Base-by-base conservation (phyloP, 1,140 invertebrate genomes). In the Anagrus nilaparvatae region DNA sequence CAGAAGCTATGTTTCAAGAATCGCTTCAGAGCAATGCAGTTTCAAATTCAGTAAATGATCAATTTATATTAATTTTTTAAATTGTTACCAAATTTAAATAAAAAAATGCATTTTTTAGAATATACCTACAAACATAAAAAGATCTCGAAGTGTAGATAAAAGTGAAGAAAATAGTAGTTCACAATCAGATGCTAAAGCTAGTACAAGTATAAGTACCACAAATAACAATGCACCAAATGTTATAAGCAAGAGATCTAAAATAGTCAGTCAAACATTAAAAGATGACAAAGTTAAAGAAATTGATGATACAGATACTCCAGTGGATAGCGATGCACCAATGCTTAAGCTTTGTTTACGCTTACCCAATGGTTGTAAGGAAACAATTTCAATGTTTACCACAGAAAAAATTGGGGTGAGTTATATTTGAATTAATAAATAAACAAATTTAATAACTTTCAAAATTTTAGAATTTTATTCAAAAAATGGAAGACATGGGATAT, bases 401-500 rank as follows among this genome's bases (percentile, higher is more conserved):
- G 47, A 65, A 30, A 69, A 59, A 29, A 44, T 67, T 47, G 53
- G 59, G 44, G 66, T 64, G 55, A 54, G 52, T 35, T 25, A 14
- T 24, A 9, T 24, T 28, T 25, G 1, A 40, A 31, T 5, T 12
- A 3, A 8, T 10, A 14, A 40, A 21, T 9, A 13, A 13, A 29
- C 14, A 23, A 31, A 14, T 4, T 17, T 17, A 30, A 37, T 31
- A 21, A 38, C 28, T 25, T 33, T 18, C 13, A 24, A 33, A 21
- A 17, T 44, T 43, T 43, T 36, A 69, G 66, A 47, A 55, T n/a
- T 67, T 69, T 20, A 43, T 67, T n/a, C 48, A 50, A 46, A 65
- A 57, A 54, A 64, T 69, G 58, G 53, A 65, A 27, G 53, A 38
- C 10, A 61, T 68, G 58, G 66, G 65, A 34, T 69, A 58, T 34